phyloP scores from a whole-genome alignment of 92 coral and sea anemone species.

The Zoanthus solanderi region DNA sequence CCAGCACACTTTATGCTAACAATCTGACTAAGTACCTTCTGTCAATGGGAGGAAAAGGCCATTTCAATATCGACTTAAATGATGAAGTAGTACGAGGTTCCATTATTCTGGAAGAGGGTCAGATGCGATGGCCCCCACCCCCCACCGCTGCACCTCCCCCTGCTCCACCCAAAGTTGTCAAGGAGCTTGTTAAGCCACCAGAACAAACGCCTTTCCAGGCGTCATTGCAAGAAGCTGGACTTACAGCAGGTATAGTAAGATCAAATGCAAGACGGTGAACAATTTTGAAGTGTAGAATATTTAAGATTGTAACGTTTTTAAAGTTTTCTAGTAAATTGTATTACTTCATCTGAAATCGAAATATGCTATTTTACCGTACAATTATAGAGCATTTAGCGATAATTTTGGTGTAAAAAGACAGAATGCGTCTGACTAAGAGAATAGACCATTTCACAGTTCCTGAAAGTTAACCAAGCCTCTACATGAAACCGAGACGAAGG shows the following conservation, averaged over 20 bases:
- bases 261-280: too few species aligned
- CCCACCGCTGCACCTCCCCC: slow-evolving; percentile 79
- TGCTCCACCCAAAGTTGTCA: slow-evolving; percentile 70
- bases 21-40: slow-evolving; percentile 93
- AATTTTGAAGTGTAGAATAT: too few species aligned
- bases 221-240: slow-evolving; percentile 90
- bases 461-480: too few species aligned
- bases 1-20: slow-evolving; percentile 97
- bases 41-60: slow-evolving; percentile 94
- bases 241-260: slow-evolving; percentile 78
- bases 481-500: too few species aligned
- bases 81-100: slow-evolving; percentile 98
- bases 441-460: too few species aligned
- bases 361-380: too few species aligned
- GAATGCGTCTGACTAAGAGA: too few species aligned
- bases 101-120: slow-evolving; percentile 89
- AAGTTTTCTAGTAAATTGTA: too few species aligned
- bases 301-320: too few species aligned
- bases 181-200: slow-evolving; percentile 84
- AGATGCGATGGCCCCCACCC: slow-evolving; percentile 99
- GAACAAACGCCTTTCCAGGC: slow-evolving; percentile 82
- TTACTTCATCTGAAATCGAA: too few species aligned
- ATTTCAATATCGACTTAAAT: slow-evolving; percentile 90
- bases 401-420: too few species aligned
- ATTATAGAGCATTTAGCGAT: too few species aligned